Percentiles rank a stretch among this genome's conserved stretches.
Evolutionary conservation across 2,888 invertebrate species (phyloP).

Genomic region (Antheraea yamamai): DNA sequence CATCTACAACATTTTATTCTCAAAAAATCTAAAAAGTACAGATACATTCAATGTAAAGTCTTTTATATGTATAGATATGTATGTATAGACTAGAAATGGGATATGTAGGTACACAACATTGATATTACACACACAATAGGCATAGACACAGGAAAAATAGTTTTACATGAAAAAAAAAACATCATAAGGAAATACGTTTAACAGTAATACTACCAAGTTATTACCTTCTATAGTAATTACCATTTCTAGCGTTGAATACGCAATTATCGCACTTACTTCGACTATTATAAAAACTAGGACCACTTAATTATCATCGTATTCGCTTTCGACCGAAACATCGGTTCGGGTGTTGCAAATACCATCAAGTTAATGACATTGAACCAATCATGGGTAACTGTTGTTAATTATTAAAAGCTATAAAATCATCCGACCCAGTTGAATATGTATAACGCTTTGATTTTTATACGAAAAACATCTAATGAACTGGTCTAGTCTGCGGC

Average conservation of each 20-base stretch:
- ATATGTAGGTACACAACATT: background rate
- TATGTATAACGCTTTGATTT: background rate
- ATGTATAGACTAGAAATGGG: too few species aligned
- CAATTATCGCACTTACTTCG: slow-evolving; percentile 1
- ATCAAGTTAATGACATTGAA: slow-evolving; percentile 11
- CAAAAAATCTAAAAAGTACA: too few species aligned
- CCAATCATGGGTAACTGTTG: background rate
- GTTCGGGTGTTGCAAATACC: background rate
- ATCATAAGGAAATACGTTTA: background rate
- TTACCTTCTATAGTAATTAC: background rate
- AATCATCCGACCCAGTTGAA: slow-evolving; percentile 3
- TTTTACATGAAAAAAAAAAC: background rate
- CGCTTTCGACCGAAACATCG: background rate
- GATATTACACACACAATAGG: background rate
- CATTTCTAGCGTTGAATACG: background rate
- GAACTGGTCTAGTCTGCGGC: background rate
- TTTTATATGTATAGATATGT: too few species aligned
- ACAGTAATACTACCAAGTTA: background rate
- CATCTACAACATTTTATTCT: too few species aligned
- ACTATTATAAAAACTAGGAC: slow-evolving; percentile 1
- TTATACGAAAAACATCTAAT: background rate
- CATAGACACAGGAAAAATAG: background rate
- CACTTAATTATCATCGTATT: slow-evolving; percentile 3
- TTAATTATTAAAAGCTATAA: background rate
- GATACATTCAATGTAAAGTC: too few species aligned